Evolutionary conservation across 2,113 vertebrate species (phyloP).

Genomic region (Trochalopteron elliotii): DNA sequence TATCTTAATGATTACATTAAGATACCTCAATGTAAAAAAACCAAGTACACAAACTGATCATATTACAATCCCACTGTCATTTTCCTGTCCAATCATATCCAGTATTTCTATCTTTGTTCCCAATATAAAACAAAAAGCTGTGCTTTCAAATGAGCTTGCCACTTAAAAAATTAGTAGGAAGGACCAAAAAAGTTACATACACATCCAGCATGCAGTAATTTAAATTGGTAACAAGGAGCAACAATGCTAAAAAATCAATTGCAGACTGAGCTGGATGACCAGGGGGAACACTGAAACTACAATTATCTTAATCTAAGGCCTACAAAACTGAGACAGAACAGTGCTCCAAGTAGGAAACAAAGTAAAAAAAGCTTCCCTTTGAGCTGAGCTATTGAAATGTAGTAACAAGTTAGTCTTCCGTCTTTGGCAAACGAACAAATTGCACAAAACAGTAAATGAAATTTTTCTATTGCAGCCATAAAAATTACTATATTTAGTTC

Average conservation of each 20-base stretch:
- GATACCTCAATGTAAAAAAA: not conserved
- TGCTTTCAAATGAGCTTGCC: not conserved
- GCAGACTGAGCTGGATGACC: not conserved
- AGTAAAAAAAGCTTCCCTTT: not conserved
- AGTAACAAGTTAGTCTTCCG: not conserved
- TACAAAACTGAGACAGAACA: not conserved
- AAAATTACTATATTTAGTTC: slow-evolving; percentile 24
- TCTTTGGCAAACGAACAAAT: not conserved
- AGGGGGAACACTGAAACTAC: not conserved
- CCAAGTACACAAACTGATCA: not conserved
- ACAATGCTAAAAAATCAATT: not conserved
- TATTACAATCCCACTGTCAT: not conserved
- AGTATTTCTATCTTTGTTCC: not conserved
- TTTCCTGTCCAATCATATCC: not conserved
- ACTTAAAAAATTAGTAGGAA: not conserved
- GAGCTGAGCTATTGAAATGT: not conserved
- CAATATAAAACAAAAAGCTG: not conserved
- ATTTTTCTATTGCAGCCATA: slow-evolving; percentile 20
- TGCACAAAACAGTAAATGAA: slow-evolving; percentile 31
- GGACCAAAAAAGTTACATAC: not conserved
- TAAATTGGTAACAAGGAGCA: not conserved
- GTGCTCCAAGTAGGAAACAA: not conserved
- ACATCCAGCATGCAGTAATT: not conserved
- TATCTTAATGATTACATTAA: not conserved
- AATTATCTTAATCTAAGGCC: not conserved